Evolutionary conservation across 2,888 invertebrate genomes (phyloP), one percentile per base, ranked within the genome.

Genomic region (Pycnomerus fuliginosus): DNA sequence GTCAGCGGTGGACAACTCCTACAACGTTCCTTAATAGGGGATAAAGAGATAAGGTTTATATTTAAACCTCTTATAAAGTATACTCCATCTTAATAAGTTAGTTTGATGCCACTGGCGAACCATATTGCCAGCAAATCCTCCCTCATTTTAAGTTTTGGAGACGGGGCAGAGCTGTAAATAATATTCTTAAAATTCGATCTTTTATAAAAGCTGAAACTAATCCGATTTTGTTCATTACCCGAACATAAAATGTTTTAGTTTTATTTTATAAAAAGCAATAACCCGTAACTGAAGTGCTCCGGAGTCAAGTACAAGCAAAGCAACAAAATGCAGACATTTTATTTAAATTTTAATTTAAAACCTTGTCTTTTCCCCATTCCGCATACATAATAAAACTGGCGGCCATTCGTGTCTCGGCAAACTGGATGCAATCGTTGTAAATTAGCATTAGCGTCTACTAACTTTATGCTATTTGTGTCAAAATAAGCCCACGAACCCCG

Each of bases 371-470:
- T 61, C 60, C 61, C 60, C 64, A 60, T 61, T 61, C 57, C 62
- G 60, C 53, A 53, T 61, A 53, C 61, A 65, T 64, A 67, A 67
- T 67, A 67, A 67, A 67, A 67, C 61, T 55, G 64, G 62, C 62
- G 62, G 54, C 55, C 53, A 61, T 65, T 64, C 61, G 60, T 60
- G 66, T 62, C 62, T 60, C 60, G 58, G 52, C 60, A 55, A 62
- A 61, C 60, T 59, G 62, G 63, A 67, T 68, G 67, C 68, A 70
- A 69, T 69, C 68, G 69, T 61, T 69, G 69, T 71, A 71, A 70
- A 70, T 70, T 68, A 68, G 69, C 68, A 69, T 70, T 69, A 69
- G 66, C 65, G 68, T 70, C 69, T 57, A 64, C 68, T 67, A 66
- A 68, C 67, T 67, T 64, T 58, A 64, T 64, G 69, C 65, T 67